These are phyloP conservation scores for Ophioninae sp. DNA, from an alignment of 2,888 invertebrate genomes.

Conservation along the genomic window DNA sequence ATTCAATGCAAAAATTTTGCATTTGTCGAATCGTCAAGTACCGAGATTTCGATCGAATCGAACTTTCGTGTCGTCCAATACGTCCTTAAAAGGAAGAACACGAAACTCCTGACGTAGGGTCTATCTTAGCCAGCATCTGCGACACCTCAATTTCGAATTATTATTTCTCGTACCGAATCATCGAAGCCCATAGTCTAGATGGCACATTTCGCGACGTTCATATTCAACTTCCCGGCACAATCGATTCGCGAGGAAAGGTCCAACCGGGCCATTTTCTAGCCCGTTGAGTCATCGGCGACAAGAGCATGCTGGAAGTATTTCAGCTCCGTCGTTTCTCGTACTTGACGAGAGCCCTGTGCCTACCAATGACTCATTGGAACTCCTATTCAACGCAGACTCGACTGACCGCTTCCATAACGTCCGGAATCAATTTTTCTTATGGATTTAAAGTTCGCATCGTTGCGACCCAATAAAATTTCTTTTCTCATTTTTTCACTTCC, in stretches of 20 bases:
- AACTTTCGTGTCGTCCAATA: background rate
- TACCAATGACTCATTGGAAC: slow-evolving; percentile 6
- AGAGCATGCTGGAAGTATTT: background rate
- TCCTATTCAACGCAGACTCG: background rate
- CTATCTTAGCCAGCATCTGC: background rate
- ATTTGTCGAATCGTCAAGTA: background rate
- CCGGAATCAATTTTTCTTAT: too few relatives aligned
- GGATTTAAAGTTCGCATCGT: too few relatives aligned
- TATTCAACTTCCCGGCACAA: background rate
- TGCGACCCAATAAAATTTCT: too few relatives aligned
- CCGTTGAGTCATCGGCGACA: background rate
- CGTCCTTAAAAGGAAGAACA: background rate
- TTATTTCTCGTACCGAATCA: background rate
- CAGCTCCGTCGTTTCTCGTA: background rate
- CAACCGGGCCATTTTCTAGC: background rate
- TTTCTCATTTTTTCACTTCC: too few relatives aligned
- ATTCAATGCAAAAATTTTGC: background rate
- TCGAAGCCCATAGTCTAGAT: background rate
- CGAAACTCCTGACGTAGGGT: background rate
- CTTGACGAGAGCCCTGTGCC: background rate
- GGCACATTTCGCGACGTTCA: background rate
- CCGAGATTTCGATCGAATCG: background rate
- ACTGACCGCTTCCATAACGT: background rate
- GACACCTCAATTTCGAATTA: background rate
- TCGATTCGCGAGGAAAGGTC: background rate